Base-by-base conservation (phyloP, 2,113 vertebrate species). In the Stercorarius parasiticus region DNA sequence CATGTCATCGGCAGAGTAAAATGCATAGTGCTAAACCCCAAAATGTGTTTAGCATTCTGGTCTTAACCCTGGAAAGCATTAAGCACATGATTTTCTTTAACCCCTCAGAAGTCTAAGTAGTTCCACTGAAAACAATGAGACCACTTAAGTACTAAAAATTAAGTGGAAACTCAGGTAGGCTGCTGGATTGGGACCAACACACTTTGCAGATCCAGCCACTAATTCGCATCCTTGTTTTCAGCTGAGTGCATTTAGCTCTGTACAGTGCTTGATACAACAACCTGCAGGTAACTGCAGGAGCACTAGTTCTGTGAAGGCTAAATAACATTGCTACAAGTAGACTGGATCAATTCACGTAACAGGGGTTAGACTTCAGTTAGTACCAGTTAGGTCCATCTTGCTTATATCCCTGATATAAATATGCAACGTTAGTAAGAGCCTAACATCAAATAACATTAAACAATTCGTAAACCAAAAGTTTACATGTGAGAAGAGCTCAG, bases 11-110 rank as follows among this genome's bases (percentile, higher is more conserved):
- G 66, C 78, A 91, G 47, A 76, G 78, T 69, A 62, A 95, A 93
- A 95, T 27, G 53, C 84, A 79, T 43, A 34, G 61, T 4, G 25
- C 74, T 82, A 87, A 87, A 82, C 74, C 78, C 78, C 76, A 65
- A 84, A 90, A 71, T 18, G 90, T 91, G 87, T 72, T 82, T 38
- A 95, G 92, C 53, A 23, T 85, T 90, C 84, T 93, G 82, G 27
- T 74, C 73, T 88, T 81, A 69, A 70, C 92, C 82, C 74, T 85
- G 85, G 49, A 82, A 86, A 66, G 53, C 62, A 86, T 90, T 82
- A 90, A 78, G 74, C 76, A 42, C 29, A 38, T 55, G 45, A 82
- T 82, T 90, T 86, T 69, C 82, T 83, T 90, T 90, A 93, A 80
- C 62, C 64, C 38, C 67, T 90, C 71, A 23, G 18, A 92, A 92